Evolutionary conservation across 2,113 vertebrate species (phyloP).

Genomic region (Pipa parva): DNA sequence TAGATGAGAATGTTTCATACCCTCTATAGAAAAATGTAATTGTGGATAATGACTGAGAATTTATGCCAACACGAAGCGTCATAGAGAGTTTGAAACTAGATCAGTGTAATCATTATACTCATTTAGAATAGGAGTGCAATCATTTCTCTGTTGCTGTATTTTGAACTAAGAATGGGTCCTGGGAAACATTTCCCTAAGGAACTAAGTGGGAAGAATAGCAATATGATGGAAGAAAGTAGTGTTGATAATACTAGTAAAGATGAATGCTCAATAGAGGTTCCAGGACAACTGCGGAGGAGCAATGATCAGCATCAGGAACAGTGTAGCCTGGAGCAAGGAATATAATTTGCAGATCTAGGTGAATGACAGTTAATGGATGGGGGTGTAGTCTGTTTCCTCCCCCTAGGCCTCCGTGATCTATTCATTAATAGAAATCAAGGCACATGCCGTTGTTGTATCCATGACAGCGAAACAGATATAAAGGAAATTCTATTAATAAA

Average conservation of each 20-base stretch:
- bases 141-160: too few species aligned
- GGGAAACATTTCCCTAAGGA: too few species aligned
- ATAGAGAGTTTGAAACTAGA: too few species aligned
- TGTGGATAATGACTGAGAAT: too few species aligned
- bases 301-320: not conserved
- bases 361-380: not conserved
- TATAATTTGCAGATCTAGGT: not conserved
- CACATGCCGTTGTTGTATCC: not conserved
- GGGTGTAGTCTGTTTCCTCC: not conserved
- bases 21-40: too few species aligned
- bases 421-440: not conserved
- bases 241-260: not conserved
- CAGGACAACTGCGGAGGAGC: not conserved
- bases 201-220: too few species aligned
- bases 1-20: too few species aligned
- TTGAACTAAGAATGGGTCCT: too few species aligned
- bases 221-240: too few species aligned
- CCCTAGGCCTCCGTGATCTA: not conserved
- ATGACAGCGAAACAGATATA: constrained; percentile 1
- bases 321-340: not conserved
- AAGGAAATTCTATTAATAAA: constrained; percentile 2
- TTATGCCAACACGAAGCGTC: too few species aligned
- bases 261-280: not conserved
- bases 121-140: too few species aligned
- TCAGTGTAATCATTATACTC: too few species aligned